Conservation (phyloP, 2,113 vertebrate species). For the Nycticorax nycticorax region DNA sequence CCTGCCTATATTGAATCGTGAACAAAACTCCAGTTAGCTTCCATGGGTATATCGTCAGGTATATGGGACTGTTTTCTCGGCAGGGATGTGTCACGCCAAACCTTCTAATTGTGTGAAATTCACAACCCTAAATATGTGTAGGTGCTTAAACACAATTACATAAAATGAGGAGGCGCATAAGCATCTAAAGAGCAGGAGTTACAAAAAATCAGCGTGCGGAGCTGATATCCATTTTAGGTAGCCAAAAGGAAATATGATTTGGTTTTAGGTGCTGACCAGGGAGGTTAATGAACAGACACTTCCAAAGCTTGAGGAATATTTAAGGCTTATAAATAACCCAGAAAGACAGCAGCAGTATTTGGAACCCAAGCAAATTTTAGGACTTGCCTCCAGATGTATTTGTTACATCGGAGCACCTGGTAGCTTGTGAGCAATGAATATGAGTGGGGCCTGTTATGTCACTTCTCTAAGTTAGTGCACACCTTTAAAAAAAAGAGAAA, state of each 20-base stretch:
- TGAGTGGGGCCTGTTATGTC: neutral
- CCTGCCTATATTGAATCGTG: fast-evolving
- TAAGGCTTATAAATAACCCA: neutral
- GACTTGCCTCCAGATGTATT: neutral
- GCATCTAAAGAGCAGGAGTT: neutral
- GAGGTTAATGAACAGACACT: neutral
- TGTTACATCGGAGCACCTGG: neutral
- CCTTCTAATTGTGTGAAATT: neutral
- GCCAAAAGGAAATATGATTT: neutral
- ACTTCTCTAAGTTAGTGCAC: neutral
- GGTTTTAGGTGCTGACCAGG: neutral
- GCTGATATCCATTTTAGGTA: neutral
- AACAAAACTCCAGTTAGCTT: neutral
- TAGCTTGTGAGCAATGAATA: neutral
- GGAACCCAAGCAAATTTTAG: neutral
- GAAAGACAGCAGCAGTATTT: neutral
- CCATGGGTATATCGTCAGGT: neutral
- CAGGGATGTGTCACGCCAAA: neutral
- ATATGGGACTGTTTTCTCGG: neutral
- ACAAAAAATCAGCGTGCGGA: neutral
- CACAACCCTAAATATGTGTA: neutral
- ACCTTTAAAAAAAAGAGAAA: neutral
- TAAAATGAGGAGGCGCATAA: neutral
- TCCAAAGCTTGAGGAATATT: neutral
- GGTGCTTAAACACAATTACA: neutral